Conservation (phyloP, 2,113 vertebrate species). For the Perognathus longimembris region DNA sequence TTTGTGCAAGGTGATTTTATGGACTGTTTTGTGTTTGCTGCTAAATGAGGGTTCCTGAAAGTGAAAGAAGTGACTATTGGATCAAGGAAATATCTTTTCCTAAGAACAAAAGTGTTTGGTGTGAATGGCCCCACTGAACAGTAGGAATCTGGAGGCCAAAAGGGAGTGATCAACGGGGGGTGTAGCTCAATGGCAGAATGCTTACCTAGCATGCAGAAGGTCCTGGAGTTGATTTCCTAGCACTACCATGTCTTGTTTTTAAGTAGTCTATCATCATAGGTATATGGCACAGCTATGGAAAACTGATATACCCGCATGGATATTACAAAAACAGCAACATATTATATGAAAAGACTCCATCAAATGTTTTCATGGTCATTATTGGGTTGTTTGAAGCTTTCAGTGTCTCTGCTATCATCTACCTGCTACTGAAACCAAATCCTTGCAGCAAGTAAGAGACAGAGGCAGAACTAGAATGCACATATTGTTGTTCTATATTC, state of each 20-base stretch:
- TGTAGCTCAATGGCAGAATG: background rate
- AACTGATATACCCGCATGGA: background rate
- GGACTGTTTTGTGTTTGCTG: slow-evolving; percentile 37
- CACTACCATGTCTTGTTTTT: background rate
- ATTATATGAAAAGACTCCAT: background rate
- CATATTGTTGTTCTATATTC: background rate
- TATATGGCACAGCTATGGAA: background rate
- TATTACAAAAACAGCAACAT: background rate
- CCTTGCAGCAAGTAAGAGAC: background rate
- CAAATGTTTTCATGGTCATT: background rate
- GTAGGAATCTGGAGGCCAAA: background rate
- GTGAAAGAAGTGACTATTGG: background rate
- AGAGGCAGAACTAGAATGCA: background rate
- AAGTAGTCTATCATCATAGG: background rate
- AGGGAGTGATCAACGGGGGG: background rate
- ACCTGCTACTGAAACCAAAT: slow-evolving; percentile 25
- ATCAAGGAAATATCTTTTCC: background rate
- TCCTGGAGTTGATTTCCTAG: background rate
- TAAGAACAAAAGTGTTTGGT: background rate
- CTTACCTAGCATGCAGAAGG: background rate
- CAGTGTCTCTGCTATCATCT: background rate
- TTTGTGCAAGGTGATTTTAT: background rate
- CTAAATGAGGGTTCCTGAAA: background rate
- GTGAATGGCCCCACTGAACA: background rate
- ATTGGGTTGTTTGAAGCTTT: background rate